A percentile compares a stretch with the other conserved stretches of the same genome.
phyloP scores from a whole-genome alignment of 2,888 invertebrate genomes.

The Notocelia uddmanniana region DNA sequence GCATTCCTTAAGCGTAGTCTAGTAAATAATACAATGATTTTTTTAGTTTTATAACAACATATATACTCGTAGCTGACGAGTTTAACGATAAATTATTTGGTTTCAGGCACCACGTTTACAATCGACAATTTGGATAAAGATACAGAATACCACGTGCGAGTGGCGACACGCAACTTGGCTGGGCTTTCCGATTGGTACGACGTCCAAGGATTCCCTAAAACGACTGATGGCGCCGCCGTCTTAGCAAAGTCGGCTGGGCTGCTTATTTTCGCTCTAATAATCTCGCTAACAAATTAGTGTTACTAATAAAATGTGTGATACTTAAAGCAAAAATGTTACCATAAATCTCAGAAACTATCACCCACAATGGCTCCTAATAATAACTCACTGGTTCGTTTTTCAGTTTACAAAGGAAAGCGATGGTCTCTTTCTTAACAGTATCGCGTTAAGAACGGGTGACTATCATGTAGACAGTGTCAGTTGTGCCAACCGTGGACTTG shows the following conservation, averaged over 20 bases:
- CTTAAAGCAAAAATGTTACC: neutral
- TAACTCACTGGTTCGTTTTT: neutral
- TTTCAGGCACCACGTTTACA: slow-evolving; percentile 66
- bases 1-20: too few species aligned
- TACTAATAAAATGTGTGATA: neutral
- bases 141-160: slow-evolving; percentile 70
- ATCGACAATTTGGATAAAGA: slow-evolving; percentile 66
- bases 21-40: too few species aligned
- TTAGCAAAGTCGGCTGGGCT: slow-evolving; percentile 53
- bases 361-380: neutral
- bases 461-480: neutral
- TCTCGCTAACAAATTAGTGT: slow-evolving; percentile 31
- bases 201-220: slow-evolving; percentile 54
- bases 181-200: slow-evolving; percentile 74
- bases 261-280: slow-evolving; percentile 52
- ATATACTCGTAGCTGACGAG: too few species aligned
- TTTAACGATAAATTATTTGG: slow-evolving; percentile 11
- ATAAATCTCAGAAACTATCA: neutral
- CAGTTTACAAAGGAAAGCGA: neutral
- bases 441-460: slow-evolving; percentile 13
- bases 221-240: slow-evolving; percentile 56
- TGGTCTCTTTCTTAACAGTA: slow-evolving; percentile 17
- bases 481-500: slow-evolving; percentile 2
- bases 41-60: too few species aligned
- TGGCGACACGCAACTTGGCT: slow-evolving; percentile 72